phyloP scores from a whole-genome alignment of 2,888 invertebrate genomes.

The Drosophila ustulata region DNA sequence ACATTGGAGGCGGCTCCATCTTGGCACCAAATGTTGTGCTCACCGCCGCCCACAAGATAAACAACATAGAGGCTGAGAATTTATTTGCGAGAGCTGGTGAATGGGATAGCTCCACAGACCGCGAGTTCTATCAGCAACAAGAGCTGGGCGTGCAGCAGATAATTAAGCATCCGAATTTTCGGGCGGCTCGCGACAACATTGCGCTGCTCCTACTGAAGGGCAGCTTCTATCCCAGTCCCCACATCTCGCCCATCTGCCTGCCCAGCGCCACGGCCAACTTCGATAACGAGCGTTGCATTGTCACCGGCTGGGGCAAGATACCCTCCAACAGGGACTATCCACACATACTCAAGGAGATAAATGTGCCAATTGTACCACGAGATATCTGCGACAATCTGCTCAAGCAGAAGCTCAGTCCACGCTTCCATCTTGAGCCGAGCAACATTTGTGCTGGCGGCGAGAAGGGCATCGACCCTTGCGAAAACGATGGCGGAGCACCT shows the following conservation, averaged over 20 bases:
- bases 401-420: slow-evolving; percentile 86
- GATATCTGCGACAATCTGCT: slow-evolving; percentile 83
- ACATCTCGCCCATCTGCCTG: slow-evolving; percentile 50
- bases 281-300: slow-evolving; percentile 60
- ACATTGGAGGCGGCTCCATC: slow-evolving; percentile 36
- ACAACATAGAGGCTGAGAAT: background rate
- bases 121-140: slow-evolving; percentile 18
- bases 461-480: slow-evolving; percentile 89
- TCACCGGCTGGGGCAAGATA: slow-evolving; percentile 82
- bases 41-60: slow-evolving; percentile 34
- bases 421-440: slow-evolving; percentile 86
- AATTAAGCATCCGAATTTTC: slow-evolving; percentile 10
- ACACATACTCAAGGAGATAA: slow-evolving; percentile 89
- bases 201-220: slow-evolving; percentile 21
- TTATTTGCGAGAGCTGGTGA: slow-evolving; percentile 35
- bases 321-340: slow-evolving; percentile 84
- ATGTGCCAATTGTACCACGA: slow-evolving; percentile 88
- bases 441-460: slow-evolving; percentile 93
- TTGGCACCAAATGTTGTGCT: slow-evolving; percentile 33
- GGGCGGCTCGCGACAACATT: slow-evolving; percentile 3
- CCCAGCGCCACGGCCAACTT: slow-evolving; percentile 1
- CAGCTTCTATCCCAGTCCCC: background rate
- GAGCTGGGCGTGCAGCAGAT: background rate
- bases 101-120: slow-evolving; percentile 14
- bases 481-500: slow-evolving; percentile 91